phyloP scores from a whole-genome alignment of 2,888 invertebrate species.

The Parnassius glacialis region DNA sequence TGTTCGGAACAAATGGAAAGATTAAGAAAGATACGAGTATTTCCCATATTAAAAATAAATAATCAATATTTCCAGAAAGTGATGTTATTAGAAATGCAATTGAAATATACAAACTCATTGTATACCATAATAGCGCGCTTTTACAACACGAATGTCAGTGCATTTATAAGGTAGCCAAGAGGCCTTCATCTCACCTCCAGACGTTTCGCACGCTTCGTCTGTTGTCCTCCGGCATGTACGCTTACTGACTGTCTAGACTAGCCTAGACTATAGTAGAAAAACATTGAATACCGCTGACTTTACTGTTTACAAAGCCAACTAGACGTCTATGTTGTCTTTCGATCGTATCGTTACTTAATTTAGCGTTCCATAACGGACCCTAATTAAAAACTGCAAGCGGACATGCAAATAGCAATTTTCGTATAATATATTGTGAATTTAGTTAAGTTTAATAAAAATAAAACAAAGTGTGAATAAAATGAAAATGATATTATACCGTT shows the following conservation, averaged over 20 bases:
- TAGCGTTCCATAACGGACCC: too few species aligned
- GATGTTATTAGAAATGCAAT: background rate
- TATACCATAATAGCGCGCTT: constrained; percentile 35
- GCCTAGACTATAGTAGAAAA: constrained; percentile 41
- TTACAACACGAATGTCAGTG: constrained; percentile 45
- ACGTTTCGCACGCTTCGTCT: constrained; percentile 58
- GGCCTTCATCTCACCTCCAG: constrained; percentile 70
- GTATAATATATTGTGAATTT: too few species aligned
- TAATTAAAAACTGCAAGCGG: too few species aligned
- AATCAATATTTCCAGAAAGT: background rate
- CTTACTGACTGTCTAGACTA: constrained; percentile 53
- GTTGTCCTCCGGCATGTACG: constrained; percentile 63
- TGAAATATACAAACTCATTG: constrained; percentile 18
- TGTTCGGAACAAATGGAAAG: too few species aligned
- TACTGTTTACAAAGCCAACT: constrained; percentile 28
- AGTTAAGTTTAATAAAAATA: too few species aligned
- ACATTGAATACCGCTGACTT: constrained; percentile 41
- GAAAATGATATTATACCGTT: too few species aligned
- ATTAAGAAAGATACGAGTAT: background rate
- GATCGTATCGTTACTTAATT: constrained; percentile 7
- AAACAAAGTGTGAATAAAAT: too few species aligned
- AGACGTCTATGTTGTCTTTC: constrained; percentile 6
- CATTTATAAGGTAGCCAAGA: constrained; percentile 58
- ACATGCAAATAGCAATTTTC: too few species aligned
- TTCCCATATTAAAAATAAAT: background rate